These are phyloP conservation scores for Anguilla megastoma DNA, from an alignment of 2,797 vertebrate genomes.

Conservation along the genomic window DNA sequence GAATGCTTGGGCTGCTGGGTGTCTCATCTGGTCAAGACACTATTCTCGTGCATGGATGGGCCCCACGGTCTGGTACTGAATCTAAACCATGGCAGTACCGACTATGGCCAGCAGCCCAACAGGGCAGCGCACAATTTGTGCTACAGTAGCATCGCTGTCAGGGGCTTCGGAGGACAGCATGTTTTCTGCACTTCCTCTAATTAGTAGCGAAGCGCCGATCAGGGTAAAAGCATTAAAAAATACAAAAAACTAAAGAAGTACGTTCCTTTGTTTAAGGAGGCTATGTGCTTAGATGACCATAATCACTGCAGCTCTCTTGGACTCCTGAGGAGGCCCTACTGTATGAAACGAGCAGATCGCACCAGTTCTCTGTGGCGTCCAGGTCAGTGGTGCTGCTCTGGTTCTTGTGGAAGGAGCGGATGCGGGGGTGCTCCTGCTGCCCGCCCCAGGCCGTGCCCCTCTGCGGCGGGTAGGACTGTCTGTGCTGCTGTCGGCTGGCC, in stretches of 20 bases:
- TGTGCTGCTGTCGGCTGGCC: conserved; percentile 70
- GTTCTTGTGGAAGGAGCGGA: conserved; percentile 79
- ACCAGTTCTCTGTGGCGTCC: conserved; percentile 77
- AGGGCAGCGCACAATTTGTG: too few species aligned
- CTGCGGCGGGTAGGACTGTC: conserved; percentile 72
- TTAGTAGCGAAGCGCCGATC: not conserved
- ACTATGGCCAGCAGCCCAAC: too few species aligned
- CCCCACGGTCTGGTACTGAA: too few species aligned
- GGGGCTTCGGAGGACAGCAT: too few species aligned
- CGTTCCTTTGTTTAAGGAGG: not conserved
- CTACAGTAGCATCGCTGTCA: too few species aligned
- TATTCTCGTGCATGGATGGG: too few species aligned
- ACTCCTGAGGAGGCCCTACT: not conserved
- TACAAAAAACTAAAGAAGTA: not conserved
- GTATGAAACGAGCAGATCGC: conserved; percentile 15
- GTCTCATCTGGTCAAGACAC: too few species aligned
- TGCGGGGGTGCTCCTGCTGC: conserved; percentile 74
- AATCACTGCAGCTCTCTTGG: not conserved
- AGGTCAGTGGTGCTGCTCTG: conserved; percentile 80
- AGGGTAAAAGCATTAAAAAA: not conserved
- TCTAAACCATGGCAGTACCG: too few species aligned
- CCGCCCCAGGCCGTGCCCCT: conserved; percentile 73
- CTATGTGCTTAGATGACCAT: not conserved
- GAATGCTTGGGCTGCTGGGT: too few species aligned
- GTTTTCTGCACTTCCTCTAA: too few species aligned